Evolutionary conservation across 2,797 vertebrate genomes (phyloP).

Genomic region (Sebastes goodei): DNA sequence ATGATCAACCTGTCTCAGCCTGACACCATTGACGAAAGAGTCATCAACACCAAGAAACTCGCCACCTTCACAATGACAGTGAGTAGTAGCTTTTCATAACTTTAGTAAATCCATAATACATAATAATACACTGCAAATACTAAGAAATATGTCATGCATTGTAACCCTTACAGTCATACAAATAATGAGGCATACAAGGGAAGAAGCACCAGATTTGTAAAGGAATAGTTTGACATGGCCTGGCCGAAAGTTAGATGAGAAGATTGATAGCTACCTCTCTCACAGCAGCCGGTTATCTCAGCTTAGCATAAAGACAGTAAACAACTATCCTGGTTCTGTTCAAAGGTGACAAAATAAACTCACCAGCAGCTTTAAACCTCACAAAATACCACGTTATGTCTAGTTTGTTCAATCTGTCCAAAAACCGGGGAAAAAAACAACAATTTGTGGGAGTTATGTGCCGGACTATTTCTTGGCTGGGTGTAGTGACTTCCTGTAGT

Average conservation of each 20-base stretch:
- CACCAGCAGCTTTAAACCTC: no score
- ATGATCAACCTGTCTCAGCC: conserved; percentile 97
- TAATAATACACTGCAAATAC: neutral
- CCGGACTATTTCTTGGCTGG: neutral
- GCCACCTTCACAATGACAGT: conserved; percentile 94
- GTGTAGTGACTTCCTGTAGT: neutral
- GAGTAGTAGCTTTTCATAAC: conserved; percentile 70
- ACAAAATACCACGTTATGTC: no score
- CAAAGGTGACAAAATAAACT: neutral
- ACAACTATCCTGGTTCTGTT: neutral
- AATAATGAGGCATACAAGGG: neutral
- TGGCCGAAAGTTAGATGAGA: neutral
- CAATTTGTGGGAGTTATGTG: neutral
- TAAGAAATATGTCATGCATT: neutral
- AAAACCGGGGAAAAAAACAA: neutral
- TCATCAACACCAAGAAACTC: conserved; percentile 95
- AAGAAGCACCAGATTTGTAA: neutral
- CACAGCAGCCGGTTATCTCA: no score
- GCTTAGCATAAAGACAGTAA: no score
- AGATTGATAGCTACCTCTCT: neutral
- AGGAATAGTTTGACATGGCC: no score
- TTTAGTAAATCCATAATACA: neutral
- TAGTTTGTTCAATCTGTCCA: no score
- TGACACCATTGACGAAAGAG: conserved; percentile 97
- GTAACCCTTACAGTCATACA: neutral